Percentiles rank a stretch among this genome's conserved stretches.
Conservation (phyloP, 2,888 invertebrate species). For the Aphodius sticticus region DNA sequence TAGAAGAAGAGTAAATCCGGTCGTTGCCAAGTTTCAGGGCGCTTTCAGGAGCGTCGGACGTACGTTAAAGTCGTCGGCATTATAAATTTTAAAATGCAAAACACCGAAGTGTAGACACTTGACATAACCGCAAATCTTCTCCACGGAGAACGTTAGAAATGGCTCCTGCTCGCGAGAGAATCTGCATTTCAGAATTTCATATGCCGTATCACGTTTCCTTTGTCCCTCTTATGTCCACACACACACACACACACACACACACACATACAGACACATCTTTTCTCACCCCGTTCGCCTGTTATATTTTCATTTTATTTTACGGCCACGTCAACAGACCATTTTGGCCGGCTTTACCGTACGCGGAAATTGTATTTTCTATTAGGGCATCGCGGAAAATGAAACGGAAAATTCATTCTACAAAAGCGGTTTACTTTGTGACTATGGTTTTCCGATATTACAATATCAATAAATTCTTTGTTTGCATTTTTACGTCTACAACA, state of each 20-base stretch:
- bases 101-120: constrained; percentile 37
- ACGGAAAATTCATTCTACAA: constrained; percentile 34
- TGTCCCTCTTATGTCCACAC: constrained; percentile 44
- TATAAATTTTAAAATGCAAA: constrained; percentile 34
- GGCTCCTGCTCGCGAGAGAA: constrained; percentile 36
- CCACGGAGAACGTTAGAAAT: constrained; percentile 35
- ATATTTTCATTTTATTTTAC: constrained; percentile 42
- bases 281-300: constrained; percentile 43
- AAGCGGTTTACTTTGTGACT: constrained; percentile 32
- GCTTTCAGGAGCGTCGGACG: background rate
- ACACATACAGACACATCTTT: constrained; percentile 38
- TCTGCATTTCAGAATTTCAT: constrained; percentile 50
- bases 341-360: constrained; percentile 18
- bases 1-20: background rate
- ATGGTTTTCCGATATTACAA: constrained; percentile 29
- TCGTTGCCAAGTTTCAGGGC: background rate
- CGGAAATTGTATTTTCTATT: constrained; percentile 38
- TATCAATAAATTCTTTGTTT: constrained; percentile 18
- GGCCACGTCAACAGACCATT: constrained; percentile 36
- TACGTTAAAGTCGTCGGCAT: constrained; percentile 22
- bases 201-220: constrained; percentile 51
- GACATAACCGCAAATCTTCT: constrained; percentile 43
- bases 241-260: constrained; percentile 31
- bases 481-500: no score
- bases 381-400: constrained; percentile 33